A percentile compares a stretch with the other conserved stretches of the same genome.
phyloP scores from a whole-genome alignment of 1,140 invertebrate genomes.

The Telenomus remus region DNA sequence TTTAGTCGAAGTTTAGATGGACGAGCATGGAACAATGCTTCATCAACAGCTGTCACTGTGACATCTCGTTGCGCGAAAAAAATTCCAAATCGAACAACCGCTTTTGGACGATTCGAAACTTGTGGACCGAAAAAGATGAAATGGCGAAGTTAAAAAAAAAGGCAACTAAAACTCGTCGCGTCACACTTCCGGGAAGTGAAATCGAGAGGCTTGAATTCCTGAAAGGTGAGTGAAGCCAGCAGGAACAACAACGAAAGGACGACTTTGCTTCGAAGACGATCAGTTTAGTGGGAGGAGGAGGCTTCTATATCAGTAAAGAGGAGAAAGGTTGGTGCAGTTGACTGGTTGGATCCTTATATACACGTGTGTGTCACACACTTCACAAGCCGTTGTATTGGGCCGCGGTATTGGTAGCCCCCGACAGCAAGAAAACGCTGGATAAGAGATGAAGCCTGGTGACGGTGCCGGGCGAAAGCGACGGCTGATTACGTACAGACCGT shows the following conservation, averaged over 20 bases:
- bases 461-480: slow-evolving; percentile 33
- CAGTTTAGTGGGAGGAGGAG: slow-evolving; percentile 31
- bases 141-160: neutral
- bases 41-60: slow-evolving; percentile 49
- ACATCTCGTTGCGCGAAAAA: slow-evolving; percentile 23
- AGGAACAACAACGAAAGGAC: slow-evolving; percentile 48
- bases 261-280: slow-evolving; percentile 41
- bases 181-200: slow-evolving; percentile 56
- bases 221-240: slow-evolving; percentile 42
- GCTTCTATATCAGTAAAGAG: slow-evolving; percentile 23
- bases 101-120: neutral
- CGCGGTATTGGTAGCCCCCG: neutral
- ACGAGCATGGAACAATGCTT: slow-evolving; percentile 25
- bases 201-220: slow-evolving; percentile 56
- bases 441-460: slow-evolving; percentile 5
- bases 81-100: slow-evolving; percentile 21
- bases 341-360: neutral
- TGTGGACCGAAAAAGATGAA: neutral
- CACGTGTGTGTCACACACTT: slow-evolving; percentile 19
- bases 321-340: slow-evolving; percentile 42
- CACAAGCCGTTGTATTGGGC: slow-evolving; percentile 3
- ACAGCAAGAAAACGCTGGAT: slow-evolving; percentile 6
- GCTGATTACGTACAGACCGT: slow-evolving; percentile 21
- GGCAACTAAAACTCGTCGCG: slow-evolving; percentile 24
- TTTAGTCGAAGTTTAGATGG: slow-evolving; percentile 2